Percentiles rank a stretch among this genome's conserved stretches.
These are phyloP conservation scores for Takifugu ocellatus DNA, from an alignment of 2,797 vertebrate species.

Conservation along the genomic window DNA sequence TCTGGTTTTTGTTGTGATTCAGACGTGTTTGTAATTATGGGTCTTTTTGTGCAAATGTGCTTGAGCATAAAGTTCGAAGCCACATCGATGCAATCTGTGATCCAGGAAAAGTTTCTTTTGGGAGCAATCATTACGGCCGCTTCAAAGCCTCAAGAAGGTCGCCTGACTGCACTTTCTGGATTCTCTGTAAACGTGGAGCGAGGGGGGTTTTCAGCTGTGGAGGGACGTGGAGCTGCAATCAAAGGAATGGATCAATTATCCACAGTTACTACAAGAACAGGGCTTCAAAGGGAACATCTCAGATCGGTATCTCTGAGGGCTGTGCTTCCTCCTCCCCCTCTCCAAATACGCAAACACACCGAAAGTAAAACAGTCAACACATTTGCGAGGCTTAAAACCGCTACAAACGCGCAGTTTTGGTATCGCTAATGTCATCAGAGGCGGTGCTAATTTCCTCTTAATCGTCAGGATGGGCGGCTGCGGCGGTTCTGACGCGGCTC, in stretches of 20 bases:
- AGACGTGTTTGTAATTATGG: background rate
- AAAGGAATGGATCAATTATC: conserved; percentile 69
- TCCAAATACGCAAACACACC: conserved; percentile 50
- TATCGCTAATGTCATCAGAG: conserved; percentile 35
- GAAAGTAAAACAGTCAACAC: background rate
- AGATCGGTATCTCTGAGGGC: conserved; percentile 59
- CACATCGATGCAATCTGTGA: background rate
- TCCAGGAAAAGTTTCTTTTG: conserved; percentile 23
- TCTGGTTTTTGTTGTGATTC: background rate
- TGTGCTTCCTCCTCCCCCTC: conserved; percentile 56
- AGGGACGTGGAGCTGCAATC: conserved; percentile 54
- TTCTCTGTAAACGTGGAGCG: conserved; percentile 31
- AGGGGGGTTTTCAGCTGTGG: conserved; percentile 35
- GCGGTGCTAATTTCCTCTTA: conserved; percentile 37
- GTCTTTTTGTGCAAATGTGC: background rate
- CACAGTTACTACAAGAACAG: conserved; percentile 66
- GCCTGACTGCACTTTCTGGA: conserved; percentile 26
- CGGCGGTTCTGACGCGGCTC: conserved; percentile 30
- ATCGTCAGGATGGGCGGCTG: conserved; percentile 32
- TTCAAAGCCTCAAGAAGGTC: conserved; percentile 46
- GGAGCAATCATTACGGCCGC: conserved; percentile 31
- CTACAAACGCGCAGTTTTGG: conserved; percentile 1
- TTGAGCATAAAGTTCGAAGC: conserved; percentile 8
- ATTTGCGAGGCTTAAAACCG: conserved; percentile 19
- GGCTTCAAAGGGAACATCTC: conserved; percentile 65